Conservation (phyloP, 2,113 vertebrate genomes). For the Neolamprologus tretocephalus region DNA sequence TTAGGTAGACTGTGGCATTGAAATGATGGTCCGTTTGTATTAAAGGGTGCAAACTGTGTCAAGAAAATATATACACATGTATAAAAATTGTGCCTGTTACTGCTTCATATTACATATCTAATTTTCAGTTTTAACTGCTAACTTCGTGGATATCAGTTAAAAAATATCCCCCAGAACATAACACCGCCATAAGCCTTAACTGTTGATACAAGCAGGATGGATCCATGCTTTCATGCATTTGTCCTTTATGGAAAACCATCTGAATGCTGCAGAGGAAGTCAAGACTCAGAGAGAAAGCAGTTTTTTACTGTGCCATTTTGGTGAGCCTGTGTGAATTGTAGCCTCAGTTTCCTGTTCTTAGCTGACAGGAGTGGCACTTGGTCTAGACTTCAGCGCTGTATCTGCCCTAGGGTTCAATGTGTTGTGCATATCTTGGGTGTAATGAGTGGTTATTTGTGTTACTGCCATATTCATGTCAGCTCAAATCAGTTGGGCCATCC, state of each 20-base stretch:
- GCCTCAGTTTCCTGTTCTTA: background rate
- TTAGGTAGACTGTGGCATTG: background rate
- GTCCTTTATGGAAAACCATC: background rate
- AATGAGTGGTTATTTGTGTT: background rate
- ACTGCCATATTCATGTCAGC: background rate
- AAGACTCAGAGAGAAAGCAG: background rate
- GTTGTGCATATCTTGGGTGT: background rate
- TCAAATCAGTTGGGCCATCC: background rate
- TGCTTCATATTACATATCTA: background rate
- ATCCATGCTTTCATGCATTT: background rate
- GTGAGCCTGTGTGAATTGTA: background rate
- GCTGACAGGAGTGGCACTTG: background rate
- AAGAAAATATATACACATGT: background rate
- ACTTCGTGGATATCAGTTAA: background rate
- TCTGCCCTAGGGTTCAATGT: background rate
- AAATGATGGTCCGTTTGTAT: background rate
- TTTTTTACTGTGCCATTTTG: background rate
- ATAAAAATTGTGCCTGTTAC: background rate
- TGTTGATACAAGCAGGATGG: background rate
- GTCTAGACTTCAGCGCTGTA: background rate
- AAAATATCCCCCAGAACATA: background rate
- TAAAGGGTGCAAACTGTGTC: background rate
- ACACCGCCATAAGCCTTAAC: background rate
- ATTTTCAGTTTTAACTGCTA: background rate
- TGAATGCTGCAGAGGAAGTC: background rate